Percentiles rank a stretch among this genome's conserved stretches.
These are phyloP conservation scores for Connochaetes taurinus DNA, from an alignment of 2,113 vertebrate species.

Conservation along the genomic window DNA sequence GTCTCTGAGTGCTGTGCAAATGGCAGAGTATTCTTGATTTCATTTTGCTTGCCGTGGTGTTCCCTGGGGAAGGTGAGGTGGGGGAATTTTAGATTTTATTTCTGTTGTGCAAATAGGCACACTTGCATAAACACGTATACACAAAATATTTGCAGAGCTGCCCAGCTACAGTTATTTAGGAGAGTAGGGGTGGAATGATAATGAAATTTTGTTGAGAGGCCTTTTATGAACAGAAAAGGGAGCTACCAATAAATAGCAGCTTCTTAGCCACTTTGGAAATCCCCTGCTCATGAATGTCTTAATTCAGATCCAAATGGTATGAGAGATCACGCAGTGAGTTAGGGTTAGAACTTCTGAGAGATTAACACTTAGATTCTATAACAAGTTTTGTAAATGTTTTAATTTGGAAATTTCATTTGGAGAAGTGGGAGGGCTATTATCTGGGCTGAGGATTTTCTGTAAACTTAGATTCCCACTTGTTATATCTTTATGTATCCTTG, in stretches of 20 bases:
- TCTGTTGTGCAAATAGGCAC: not conserved
- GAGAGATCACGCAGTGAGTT: not conserved
- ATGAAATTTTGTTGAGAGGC: constrained; percentile 7
- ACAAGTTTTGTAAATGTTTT: constrained; percentile 22
- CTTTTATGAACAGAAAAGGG: not conserved
- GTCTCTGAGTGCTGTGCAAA: not conserved
- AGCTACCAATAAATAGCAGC: not conserved
- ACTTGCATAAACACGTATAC: no score
- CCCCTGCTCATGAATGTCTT: not conserved
- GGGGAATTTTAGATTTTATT: constrained; percentile 15
- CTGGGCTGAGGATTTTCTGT: constrained; percentile 24
- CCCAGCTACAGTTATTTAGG: not conserved
- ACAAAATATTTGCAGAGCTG: not conserved
- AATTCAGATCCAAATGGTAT: constrained; percentile 3
- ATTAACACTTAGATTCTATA: constrained; percentile 20
- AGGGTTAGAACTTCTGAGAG: constrained; percentile 27
- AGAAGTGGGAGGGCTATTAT: not conserved
- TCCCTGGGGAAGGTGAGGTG: not conserved
- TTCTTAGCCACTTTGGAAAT: constrained; percentile 24
- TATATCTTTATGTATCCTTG: constrained; percentile 50
- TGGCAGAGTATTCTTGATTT: not conserved
- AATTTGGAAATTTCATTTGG: constrained; percentile 35
- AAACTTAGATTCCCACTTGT: not conserved
- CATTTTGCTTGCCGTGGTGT: not conserved
- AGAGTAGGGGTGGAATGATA: not conserved